A percentile compares a stretch with the other conserved stretches of the same genome.
These are phyloP conservation scores for Choloepus didactylus DNA, from an alignment of 2,797 vertebrate genomes.

Conservation along the genomic window DNA sequence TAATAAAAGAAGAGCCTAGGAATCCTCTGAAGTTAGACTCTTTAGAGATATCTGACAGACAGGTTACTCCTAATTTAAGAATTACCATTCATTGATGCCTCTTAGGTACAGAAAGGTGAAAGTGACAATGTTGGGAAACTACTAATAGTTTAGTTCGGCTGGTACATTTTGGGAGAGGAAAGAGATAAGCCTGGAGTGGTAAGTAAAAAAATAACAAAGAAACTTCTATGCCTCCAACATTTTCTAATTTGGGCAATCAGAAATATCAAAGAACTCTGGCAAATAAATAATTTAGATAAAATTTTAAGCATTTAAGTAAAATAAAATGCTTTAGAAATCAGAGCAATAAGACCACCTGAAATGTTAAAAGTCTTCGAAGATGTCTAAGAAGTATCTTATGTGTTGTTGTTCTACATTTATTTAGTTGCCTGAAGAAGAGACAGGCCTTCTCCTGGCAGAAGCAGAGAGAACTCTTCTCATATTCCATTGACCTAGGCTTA, in stretches of 20 bases:
- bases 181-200: not conserved
- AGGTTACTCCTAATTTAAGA: slow-evolving; percentile 6
- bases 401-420: slow-evolving; percentile 31
- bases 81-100: slow-evolving; percentile 19
- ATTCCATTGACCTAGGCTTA: not conserved
- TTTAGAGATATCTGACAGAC: not conserved
- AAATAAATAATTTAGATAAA: slow-evolving; percentile 61
- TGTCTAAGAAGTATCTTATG: not conserved
- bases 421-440: slow-evolving; percentile 37
- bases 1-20: not conserved
- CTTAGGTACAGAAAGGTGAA: not conserved
- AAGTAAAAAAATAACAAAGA: slow-evolving; percentile 38
- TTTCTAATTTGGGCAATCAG: slow-evolving; percentile 42
- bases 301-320: slow-evolving; percentile 50
- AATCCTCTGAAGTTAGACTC: not conserved
- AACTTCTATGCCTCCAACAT: not conserved
- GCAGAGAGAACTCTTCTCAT: not conserved
- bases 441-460: slow-evolving; percentile 21
- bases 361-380: not conserved
- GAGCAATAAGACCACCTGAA: slow-evolving; percentile 39
- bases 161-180: slow-evolving; percentile 41
- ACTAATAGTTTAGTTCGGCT: not conserved
- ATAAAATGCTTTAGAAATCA: slow-evolving; percentile 44
- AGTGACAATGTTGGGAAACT: slow-evolving; percentile 28
- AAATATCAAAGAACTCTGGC: slow-evolving; percentile 31